These are phyloP conservation scores for Phylloscopus whistleri DNA, from an alignment of 2,113 vertebrate species.

Conservation along the genomic window DNA sequence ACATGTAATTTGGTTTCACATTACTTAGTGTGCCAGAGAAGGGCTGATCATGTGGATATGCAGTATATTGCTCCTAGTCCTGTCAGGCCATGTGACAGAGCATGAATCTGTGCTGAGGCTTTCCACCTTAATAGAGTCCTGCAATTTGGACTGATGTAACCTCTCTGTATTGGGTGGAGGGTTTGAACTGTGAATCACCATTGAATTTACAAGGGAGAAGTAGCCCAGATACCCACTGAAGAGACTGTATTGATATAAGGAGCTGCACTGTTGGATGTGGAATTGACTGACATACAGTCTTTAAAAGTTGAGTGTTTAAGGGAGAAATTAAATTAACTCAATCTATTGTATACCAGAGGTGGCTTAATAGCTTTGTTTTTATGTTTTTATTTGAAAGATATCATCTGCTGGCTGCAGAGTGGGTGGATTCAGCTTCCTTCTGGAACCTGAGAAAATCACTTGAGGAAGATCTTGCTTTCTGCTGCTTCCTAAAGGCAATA, in stretches of 20 bases:
- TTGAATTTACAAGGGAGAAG: neutral
- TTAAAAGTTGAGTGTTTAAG: neutral
- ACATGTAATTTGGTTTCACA: neutral
- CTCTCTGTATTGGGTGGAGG: neutral
- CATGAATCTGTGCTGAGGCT: neutral
- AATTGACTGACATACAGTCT: neutral
- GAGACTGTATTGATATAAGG: neutral
- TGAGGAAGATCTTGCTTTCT: conserved; percentile 10
- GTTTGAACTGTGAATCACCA: neutral
- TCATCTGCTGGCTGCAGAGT: conserved; percentile 32
- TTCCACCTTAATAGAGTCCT: neutral
- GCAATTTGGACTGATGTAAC: neutral
- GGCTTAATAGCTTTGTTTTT: conserved; percentile 38
- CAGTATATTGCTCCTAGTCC: neutral
- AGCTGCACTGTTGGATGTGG: neutral
- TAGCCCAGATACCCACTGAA: neutral
- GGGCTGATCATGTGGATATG: neutral
- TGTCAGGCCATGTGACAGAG: neutral
- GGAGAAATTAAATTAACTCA: neutral
- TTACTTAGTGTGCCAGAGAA: neutral
- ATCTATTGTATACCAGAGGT: neutral
- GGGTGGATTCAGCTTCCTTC: conserved; percentile 36
- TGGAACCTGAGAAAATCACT: conserved; percentile 22
- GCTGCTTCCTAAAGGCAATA: neutral
- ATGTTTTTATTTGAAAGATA: conserved; percentile 63